These are phyloP conservation scores for Drosophila punjabiensis DNA, from an alignment of 1,140 invertebrate species.

Conservation along the genomic window DNA sequence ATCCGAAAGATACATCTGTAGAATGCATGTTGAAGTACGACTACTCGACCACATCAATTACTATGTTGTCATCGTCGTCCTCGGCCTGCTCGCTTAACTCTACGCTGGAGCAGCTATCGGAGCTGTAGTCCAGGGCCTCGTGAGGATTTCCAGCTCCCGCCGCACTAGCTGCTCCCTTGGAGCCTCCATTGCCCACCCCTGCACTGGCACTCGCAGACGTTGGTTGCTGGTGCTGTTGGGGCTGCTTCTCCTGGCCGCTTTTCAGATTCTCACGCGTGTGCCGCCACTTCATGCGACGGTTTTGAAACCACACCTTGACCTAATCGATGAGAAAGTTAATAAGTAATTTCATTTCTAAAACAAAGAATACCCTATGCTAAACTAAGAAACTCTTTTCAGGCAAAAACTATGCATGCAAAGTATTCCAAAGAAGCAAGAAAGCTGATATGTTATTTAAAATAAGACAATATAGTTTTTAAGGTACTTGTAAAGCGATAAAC, in stretches of 20 bases:
- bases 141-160: background rate
- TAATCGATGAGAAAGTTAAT: slow-evolving; percentile 70
- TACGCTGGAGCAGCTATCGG: slow-evolving; percentile 64
- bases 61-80: slow-evolving; percentile 83
- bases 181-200: background rate
- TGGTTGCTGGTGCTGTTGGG: slow-evolving; percentile 8
- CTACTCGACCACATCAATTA: slow-evolving; percentile 86
- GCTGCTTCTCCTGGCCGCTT: slow-evolving; percentile 77
- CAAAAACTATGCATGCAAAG: too few relatives aligned
- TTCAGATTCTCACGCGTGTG: slow-evolving; percentile 91
- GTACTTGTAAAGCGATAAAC: too few relatives aligned
- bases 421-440: too few relatives aligned
- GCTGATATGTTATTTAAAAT: too few relatives aligned
- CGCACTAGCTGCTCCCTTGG: background rate
- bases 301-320: slow-evolving; percentile 98
- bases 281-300: slow-evolving; percentile 96
- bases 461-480: too few relatives aligned
- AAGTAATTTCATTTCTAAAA: background rate
- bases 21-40: slow-evolving; percentile 4
- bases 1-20: slow-evolving; percentile 7
- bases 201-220: slow-evolving; percentile 24
- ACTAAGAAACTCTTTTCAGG: background rate
- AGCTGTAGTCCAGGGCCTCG: slow-evolving; percentile 58
- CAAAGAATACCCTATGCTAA: background rate
- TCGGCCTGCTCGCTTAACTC: slow-evolving; percentile 59